Evolutionary conservation across 2,888 invertebrate genomes (phyloP), one percentile per base, ranked within the genome.

Genomic region (Watsonalla cultraria): DNA sequence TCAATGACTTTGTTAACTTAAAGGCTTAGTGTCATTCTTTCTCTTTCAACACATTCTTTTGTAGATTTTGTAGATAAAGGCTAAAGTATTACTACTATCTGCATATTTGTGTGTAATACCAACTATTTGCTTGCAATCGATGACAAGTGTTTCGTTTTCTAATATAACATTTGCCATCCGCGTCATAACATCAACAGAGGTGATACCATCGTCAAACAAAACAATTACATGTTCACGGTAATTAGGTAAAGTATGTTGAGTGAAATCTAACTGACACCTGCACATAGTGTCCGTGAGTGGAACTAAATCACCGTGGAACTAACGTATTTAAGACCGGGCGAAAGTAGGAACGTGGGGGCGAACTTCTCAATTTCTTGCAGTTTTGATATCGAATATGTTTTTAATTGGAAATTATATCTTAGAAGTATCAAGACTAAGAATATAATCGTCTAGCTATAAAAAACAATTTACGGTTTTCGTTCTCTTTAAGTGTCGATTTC

Each of bases 341-440:
- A 69, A 59, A 65, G 62, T 59, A 70, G 70, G 65, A 56, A 51
- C 54, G 76, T 69, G 80, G 69, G 68, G 83, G 84, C 72, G 80
- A 68, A 62, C 72, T 83, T 84, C 83, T 82, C 83, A 77, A 82
- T 67, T 65, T 66, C 55, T 54, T 61, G 50, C 45, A 52, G 54
- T 61, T 57, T 53, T 64, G 42, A 24, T 24, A 24, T 24, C 24
- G 42, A 11, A 11, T 11, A 5, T 11, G 9, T 8, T 11, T 37
- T 37, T 37, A 37, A 37, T 37, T 37, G 7, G 37, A 37, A 7
- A 8, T 37, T 37, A 8, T 37, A 37, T 37, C 37, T 7, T 37
- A 1, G 7, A 7, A 37, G 8, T 37, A 37, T 37, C 8, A 37
- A 37, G 24, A 24, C 24, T 24, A 24, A 24, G 24, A 24, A 2